Percentiles rank a stretch among this genome's conserved stretches.
These are phyloP conservation scores for Limnephilus marmoratus DNA, from an alignment of 2,888 invertebrate species.

Conservation along the genomic window DNA sequence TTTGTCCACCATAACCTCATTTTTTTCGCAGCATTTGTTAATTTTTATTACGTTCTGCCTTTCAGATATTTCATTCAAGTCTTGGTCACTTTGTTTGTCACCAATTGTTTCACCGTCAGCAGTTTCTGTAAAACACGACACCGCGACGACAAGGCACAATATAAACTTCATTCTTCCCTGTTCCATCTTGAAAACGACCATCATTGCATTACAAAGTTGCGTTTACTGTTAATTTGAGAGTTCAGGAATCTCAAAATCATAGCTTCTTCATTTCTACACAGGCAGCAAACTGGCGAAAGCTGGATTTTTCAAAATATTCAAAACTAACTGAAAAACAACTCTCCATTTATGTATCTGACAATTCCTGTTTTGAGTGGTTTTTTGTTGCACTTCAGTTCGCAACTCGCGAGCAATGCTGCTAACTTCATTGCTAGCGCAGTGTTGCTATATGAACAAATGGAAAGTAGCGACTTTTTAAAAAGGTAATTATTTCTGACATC, in stretches of 20 bases:
- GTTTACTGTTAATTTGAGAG: not conserved
- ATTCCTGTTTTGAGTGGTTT: conserved; percentile 36
- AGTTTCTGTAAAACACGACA: conserved; percentile 70
- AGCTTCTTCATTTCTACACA: conserved; percentile 38
- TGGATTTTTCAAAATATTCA: conserved; percentile 27
- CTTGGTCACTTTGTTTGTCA: conserved; percentile 70
- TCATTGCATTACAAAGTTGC: conserved; percentile 26
- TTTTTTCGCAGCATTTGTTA: conserved; percentile 88
- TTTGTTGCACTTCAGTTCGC: conserved; percentile 12
- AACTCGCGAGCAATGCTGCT: not conserved
- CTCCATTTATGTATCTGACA: conserved; percentile 48
- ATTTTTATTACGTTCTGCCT: conserved; percentile 75
- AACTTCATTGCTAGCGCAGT: not conserved
- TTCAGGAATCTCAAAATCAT: not conserved
- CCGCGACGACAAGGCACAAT: conserved; percentile 69
- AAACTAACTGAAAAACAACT: conserved; percentile 43
- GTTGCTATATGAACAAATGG: not conserved
- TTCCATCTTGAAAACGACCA: conserved; percentile 53
- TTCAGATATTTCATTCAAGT: conserved; percentile 76
- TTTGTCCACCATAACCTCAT: conserved; percentile 83
- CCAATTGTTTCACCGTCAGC: conserved; percentile 62
- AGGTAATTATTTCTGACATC: not conserved
- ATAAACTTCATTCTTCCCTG: conserved; percentile 71
- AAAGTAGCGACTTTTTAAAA: not conserved
- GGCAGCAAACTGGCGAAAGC: not conserved